phyloP scores from a whole-genome alignment of 2,888 invertebrate species.

The Xanthostigma xanthostigma region DNA sequence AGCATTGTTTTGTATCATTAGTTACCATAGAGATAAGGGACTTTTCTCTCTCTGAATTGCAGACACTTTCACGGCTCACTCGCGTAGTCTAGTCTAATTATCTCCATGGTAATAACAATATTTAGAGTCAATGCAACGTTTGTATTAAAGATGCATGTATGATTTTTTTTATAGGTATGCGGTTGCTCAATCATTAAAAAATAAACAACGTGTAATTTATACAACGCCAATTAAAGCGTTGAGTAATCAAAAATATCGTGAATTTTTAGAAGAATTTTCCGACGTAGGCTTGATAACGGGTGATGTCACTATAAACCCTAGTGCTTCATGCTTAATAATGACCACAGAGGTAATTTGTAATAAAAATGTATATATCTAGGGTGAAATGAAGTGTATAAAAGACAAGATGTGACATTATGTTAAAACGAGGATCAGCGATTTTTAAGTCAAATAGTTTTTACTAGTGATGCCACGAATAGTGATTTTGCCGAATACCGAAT shows the following conservation, averaged over 20 bases:
- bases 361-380: conserved; percentile 1
- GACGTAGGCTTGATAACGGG: conserved; percentile 98
- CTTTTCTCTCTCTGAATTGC: too few relatives aligned
- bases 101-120: too few relatives aligned
- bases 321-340: conserved; percentile 97
- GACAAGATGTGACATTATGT: background rate
- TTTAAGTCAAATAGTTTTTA: too few relatives aligned
- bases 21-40: too few relatives aligned
- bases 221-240: conserved; percentile 99
- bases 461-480: too few relatives aligned
- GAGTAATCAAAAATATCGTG: conserved; percentile 97
- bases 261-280: conserved; percentile 91
- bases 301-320: conserved; percentile 97
- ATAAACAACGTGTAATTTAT: conserved; percentile 96
- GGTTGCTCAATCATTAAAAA: conserved; percentile 83
- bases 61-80: too few relatives aligned
- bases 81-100: too few relatives aligned
- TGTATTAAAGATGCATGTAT: conserved; percentile 1
- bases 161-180: conserved; percentile 51
- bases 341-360: conserved; percentile 72
- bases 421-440: background rate
- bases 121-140: too few relatives aligned
- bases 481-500: too few relatives aligned
- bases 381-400: background rate
- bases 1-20: too few relatives aligned